Conservation (phyloP, 2,113 vertebrate species). For the Crotalus helleri region DNA sequence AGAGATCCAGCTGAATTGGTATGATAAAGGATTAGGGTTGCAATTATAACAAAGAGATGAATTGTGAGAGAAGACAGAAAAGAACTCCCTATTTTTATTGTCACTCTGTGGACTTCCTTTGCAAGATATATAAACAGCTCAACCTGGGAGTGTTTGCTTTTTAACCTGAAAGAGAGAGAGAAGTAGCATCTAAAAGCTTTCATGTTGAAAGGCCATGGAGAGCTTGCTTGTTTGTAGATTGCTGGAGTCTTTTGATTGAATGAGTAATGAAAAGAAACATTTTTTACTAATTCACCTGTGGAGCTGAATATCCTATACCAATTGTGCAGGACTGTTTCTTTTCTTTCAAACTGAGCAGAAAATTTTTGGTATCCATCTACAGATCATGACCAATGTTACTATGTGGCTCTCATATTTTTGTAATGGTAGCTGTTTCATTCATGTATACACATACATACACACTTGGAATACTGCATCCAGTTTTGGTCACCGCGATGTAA, state of each 20-base stretch:
- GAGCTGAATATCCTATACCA: not conserved
- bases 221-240: not conserved
- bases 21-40: not conserved
- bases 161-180: not conserved
- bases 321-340: not conserved
- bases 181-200: not conserved
- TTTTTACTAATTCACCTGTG: not conserved
- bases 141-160: not conserved
- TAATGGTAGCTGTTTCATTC: not conserved
- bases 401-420: not conserved
- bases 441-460: not conserved
- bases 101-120: not conserved
- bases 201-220: not conserved
- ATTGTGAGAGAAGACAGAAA: not conserved
- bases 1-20: not conserved
- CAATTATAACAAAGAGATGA: not conserved
- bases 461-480: too few relatives aligned
- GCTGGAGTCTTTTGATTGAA: not conserved
- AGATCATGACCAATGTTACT: not conserved
- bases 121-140: not conserved
- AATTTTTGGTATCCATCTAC: not conserved
- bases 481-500: too few relatives aligned
- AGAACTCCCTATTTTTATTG: not conserved
- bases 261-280: not conserved
- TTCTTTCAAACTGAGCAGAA: not conserved